Base-by-base conservation (phyloP, 2,797 vertebrate species). In the Leuciscus waleckii region DNA sequence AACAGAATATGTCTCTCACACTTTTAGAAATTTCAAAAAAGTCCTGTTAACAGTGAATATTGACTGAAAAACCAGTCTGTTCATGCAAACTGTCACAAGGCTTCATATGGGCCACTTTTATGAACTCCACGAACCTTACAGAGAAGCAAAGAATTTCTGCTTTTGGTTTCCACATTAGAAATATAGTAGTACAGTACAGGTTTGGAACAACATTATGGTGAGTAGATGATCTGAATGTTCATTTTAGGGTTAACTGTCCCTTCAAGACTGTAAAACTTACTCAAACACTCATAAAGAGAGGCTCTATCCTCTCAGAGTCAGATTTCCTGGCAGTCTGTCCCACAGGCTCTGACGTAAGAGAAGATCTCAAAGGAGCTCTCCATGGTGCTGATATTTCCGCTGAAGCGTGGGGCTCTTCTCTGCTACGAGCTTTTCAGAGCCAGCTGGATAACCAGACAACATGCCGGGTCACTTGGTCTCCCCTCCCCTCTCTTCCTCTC, bases 311-410 rank as follows among this genome's bases (percentile, higher is more conserved):
- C 56, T 74, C 26, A 70, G 35, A 61, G 67, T 70, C 46, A 84
- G 56, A 84, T 69, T 78, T 41, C 32, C 29, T 58, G 67, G 71
- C 46, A 81, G 67, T 86, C 32, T 37, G 23, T 71, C 35, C 41
- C 46, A 35, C 23, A 65, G 19, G 49, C 39, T 19, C 61, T 87
- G 82, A 77, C 58, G 65, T 82, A 81, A 77, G 78, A 51, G 71
- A 49, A 65, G 26, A 11, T 49, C 54, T 29, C 56, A 74, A 19
- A 79, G 68, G 83, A 88, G 74, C 83, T 88, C 67, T 88, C 74
- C 83, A 4, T 68, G 83, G 83, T 85, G 79, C 83, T 85, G 83
- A 88, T 85, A 68, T 73, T 71, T 58, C 68, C 17, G 67, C 29
- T 87, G 58, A 75, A 46, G 46, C 37, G 61, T 71, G 56, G 82